phyloP scores from a whole-genome alignment of 2,888 invertebrate species.

The Luffia ferchaultella region DNA sequence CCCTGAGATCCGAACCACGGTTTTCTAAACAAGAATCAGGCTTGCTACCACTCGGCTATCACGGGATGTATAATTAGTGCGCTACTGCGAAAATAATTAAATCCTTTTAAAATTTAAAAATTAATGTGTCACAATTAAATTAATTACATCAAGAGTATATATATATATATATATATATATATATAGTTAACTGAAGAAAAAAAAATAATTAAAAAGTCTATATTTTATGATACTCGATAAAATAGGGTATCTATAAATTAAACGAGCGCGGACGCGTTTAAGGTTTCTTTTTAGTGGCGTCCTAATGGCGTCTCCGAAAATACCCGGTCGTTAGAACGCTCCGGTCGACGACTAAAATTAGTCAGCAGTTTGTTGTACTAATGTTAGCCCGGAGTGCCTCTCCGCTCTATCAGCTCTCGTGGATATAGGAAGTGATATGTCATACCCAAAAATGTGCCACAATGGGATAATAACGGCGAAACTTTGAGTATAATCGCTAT shows the following conservation, averaged over 20 bases:
- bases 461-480: background rate
- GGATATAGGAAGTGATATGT: background rate
- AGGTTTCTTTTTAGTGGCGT: conserved; percentile 37
- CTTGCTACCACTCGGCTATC: no score
- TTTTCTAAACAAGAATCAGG: no score
- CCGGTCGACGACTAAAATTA: conserved; percentile 44
- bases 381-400: background rate
- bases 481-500: no score
- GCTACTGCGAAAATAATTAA: no score
- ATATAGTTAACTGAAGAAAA: no score
- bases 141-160: no score
- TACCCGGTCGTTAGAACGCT: conserved; percentile 41
- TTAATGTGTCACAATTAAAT: no score
- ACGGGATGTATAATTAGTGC: no score
- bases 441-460: background rate
- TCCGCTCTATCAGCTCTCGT: background rate
- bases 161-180: no score
- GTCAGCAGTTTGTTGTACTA: conserved; percentile 30
- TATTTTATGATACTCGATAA: conserved; percentile 36
- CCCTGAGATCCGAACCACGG: no score
- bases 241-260: conserved; percentile 47
- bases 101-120: no score
- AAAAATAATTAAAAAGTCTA: no score
- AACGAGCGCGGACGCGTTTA: conserved; percentile 31
- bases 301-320: conserved; percentile 43